Percentiles rank a stretch among this genome's conserved stretches.
Conservation (phyloP, 2,797 vertebrate species). For the Sebastes kiyomatsui region DNA sequence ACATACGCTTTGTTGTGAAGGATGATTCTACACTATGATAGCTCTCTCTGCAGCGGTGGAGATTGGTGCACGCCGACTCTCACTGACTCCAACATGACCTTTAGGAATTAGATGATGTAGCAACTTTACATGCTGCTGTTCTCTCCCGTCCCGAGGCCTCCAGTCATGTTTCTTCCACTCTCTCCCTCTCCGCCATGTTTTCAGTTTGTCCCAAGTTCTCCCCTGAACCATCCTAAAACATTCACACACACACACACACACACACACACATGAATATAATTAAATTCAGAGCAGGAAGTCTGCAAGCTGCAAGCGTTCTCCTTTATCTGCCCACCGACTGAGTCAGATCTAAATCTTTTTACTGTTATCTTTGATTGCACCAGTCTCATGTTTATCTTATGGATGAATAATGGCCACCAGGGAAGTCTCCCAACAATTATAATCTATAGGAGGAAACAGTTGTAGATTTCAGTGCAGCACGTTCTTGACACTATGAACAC, state of each 20-base stretch:
- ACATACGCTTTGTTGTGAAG: background rate
- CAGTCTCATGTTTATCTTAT: constrained; percentile 71
- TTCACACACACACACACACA: background rate
- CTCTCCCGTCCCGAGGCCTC: constrained; percentile 2
- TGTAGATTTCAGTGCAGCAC: constrained; percentile 44
- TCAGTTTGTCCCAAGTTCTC: constrained; percentile 15
- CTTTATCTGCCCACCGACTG: constrained; percentile 63
- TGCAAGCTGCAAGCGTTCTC: constrained; percentile 46
- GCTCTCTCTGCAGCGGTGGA: background rate
- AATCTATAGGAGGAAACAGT: constrained; percentile 8
- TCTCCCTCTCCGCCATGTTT: background rate
- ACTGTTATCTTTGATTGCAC: constrained; percentile 62
- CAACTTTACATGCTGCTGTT: constrained; percentile 39
- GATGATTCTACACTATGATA: background rate
- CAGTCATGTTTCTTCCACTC: constrained; percentile 22
- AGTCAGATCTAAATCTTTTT: constrained; percentile 68
- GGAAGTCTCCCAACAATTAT: constrained; percentile 41
- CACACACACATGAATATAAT: constrained; percentile 36
- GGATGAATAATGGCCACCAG: constrained; percentile 64
- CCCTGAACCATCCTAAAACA: background rate
- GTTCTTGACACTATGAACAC: constrained; percentile 26
- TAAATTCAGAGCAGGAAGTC: constrained; percentile 58
- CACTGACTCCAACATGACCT: constrained; percentile 53
- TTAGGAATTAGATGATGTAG: constrained; percentile 51
- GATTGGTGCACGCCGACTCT: background rate